phyloP scores from a whole-genome alignment of 2,888 invertebrate species.

The Antheraea assamensis region DNA sequence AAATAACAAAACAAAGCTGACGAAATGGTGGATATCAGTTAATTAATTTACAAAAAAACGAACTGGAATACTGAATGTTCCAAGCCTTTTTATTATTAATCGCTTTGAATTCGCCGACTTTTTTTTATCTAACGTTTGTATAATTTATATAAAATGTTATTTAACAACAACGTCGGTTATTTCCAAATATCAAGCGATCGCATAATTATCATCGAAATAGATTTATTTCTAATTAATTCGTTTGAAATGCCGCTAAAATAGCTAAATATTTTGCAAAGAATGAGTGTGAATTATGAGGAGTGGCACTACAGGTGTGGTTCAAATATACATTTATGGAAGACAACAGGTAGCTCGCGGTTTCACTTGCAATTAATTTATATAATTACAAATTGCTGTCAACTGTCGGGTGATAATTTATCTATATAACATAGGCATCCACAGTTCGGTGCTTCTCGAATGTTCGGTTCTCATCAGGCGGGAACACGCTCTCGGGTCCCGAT shows the following conservation, averaged over 20 bases:
- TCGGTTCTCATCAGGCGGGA: too few relatives aligned
- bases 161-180: conserved; percentile 30
- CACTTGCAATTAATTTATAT: too few relatives aligned
- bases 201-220: not conserved
- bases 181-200: conserved; percentile 32
- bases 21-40: not conserved
- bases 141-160: conserved; percentile 26
- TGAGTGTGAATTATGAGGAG: not conserved
- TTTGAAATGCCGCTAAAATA: not conserved
- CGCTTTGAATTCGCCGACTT: conserved; percentile 45
- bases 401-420: too few relatives aligned
- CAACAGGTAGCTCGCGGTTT: too few relatives aligned
- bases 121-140: conserved; percentile 48
- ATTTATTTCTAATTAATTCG: not conserved
- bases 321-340: not conserved
- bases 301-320: not conserved
- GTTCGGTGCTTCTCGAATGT: too few relatives aligned
- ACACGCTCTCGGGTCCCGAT: too few relatives aligned
- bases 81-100: conserved; percentile 18
- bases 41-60: not conserved
- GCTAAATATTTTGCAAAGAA: not conserved
- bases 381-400: too few relatives aligned
- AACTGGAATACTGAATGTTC: not conserved
- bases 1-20: too few relatives aligned
- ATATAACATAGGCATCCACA: too few relatives aligned